These are phyloP conservation scores for Heliconius hortense DNA, from an alignment of 2,888 invertebrate genomes.

Conservation along the genomic window DNA sequence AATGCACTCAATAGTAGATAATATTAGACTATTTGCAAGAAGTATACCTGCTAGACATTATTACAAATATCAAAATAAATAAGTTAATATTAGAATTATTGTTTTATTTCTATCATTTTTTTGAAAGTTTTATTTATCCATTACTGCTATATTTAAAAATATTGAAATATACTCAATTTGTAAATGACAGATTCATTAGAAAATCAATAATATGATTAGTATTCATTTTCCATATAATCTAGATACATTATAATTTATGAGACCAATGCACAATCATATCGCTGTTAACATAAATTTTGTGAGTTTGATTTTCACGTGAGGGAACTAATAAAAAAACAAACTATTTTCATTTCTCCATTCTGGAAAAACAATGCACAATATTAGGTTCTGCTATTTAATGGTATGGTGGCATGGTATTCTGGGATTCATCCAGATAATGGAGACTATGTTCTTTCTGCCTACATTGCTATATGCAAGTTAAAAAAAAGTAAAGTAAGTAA, in stretches of 20 bases:
- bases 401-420: no score
- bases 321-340: no score
- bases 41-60: slow-evolving; percentile 67
- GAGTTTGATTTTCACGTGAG: no score
- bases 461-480: no score
- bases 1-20: slow-evolving; percentile 71
- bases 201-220: no score
- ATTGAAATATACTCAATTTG: background rate
- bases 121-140: background rate
- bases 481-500: background rate
- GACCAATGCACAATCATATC: no score
- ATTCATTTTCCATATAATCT: no score
- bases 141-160: background rate
- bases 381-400: no score
- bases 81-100: background rate
- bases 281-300: no score
- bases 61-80: slow-evolving; percentile 54
- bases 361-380: no score
- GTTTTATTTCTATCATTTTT: background rate
- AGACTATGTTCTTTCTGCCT: background rate
- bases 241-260: no score
- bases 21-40: slow-evolving; percentile 67
- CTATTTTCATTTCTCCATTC: no score
- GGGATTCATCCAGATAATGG: background rate
- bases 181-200: background rate